Conservation (phyloP, 2,888 invertebrate genomes). For the Meiosimyza decipiens region DNA sequence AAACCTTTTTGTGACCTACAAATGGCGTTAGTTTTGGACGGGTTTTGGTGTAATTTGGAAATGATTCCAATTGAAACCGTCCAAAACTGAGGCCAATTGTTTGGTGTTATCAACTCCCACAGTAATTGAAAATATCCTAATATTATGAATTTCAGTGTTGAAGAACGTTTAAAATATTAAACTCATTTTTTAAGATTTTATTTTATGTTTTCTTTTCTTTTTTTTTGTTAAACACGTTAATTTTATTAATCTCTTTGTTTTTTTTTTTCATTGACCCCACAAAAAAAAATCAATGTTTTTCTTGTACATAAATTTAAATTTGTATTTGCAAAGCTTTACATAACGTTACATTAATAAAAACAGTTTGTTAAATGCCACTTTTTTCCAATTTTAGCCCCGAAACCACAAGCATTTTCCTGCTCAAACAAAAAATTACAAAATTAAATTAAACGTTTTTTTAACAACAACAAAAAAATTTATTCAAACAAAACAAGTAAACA, state of each 20-base stretch:
- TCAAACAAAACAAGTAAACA: constrained; percentile 52
- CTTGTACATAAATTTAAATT: constrained; percentile 40
- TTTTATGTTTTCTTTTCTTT: not conserved
- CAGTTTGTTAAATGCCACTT: not conserved
- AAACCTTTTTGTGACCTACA: constrained; percentile 45
- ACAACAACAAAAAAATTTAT: constrained; percentile 15
- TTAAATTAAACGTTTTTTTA: not conserved
- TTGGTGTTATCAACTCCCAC: constrained; percentile 38
- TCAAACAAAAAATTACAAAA: not conserved
- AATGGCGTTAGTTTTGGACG: constrained; percentile 67
- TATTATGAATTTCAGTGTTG: constrained; percentile 27
- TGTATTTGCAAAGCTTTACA: constrained; percentile 10
- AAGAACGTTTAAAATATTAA: not conserved
- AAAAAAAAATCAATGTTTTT: constrained; percentile 26
- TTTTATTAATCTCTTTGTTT: constrained; percentile 6
- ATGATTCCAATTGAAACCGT: constrained; percentile 68
- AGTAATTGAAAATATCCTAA: constrained; percentile 38
- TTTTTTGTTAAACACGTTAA: constrained; percentile 18
- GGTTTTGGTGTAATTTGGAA: constrained; percentile 67
- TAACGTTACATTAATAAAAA: constrained; percentile 19
- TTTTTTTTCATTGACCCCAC: constrained; percentile 17
- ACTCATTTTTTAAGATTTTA: not conserved
- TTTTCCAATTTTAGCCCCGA: not conserved
- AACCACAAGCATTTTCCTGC: not conserved
- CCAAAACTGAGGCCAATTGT: constrained; percentile 67